phyloP scores from a whole-genome alignment of 2,797 vertebrate genomes.

The Hybognathus amarus region DNA sequence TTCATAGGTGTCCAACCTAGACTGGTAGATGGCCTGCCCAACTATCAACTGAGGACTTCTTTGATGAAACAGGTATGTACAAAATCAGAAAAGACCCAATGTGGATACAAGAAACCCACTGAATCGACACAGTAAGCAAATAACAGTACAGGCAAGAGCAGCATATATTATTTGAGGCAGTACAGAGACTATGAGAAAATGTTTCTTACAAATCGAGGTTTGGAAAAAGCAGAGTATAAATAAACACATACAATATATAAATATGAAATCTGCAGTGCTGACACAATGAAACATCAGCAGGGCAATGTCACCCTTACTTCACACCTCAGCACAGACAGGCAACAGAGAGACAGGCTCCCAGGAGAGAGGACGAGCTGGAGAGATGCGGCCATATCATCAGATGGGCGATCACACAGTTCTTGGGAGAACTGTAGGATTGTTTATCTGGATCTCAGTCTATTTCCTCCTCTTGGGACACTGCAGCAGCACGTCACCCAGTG shows the following conservation, averaged over 20 bases:
- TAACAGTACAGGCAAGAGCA: not conserved
- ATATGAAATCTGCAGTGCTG: slow-evolving; percentile 25
- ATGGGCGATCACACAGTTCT: slow-evolving; percentile 53
- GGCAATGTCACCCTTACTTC: slow-evolving; percentile 41
- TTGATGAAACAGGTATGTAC: not conserved
- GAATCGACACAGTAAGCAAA: not conserved
- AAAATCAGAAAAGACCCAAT: not conserved
- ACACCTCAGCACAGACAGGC: slow-evolving; percentile 38
- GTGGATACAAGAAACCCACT: slow-evolving; percentile 11
- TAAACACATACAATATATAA: slow-evolving; percentile 14
- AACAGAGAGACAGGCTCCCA: slow-evolving; percentile 34
- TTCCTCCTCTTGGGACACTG: slow-evolving; percentile 59
- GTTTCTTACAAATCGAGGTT: not conserved
- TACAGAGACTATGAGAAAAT: not conserved
- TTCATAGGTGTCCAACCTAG: not conserved
- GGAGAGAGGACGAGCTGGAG: slow-evolving; percentile 31
- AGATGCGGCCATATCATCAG: slow-evolving; percentile 48
- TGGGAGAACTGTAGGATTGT: slow-evolving; percentile 49
- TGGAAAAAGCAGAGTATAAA: not conserved
- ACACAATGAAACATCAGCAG: slow-evolving; percentile 34
- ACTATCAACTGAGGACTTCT: not conserved
- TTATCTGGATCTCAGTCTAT: slow-evolving; percentile 56
- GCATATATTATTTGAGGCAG: not conserved
- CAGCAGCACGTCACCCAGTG: slow-evolving; percentile 52
- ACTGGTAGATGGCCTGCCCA: not conserved